A percentile compares a stretch with the other conserved stretches of the same genome.
These are phyloP conservation scores for Megaptera novaeangliae DNA, from an alignment of 2,113 vertebrate genomes.

Conservation along the genomic window DNA sequence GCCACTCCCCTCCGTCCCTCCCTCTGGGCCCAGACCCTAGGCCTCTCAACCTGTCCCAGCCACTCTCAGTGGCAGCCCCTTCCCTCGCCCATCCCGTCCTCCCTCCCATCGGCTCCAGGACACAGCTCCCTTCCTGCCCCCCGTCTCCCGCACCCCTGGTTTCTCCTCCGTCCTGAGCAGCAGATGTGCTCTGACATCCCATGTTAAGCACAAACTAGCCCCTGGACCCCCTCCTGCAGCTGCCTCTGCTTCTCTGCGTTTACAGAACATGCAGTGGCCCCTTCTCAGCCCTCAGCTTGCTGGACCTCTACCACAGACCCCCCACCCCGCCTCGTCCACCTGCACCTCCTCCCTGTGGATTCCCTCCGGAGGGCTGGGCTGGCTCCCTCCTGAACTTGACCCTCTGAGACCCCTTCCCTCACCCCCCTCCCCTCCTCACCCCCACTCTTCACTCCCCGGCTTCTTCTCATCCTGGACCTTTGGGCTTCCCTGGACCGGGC, in stretches of 20 bases:
- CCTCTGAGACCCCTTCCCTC: no score
- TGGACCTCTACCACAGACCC: background rate
- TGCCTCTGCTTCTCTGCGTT: fast-evolving
- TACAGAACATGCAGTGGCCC: fast-evolving
- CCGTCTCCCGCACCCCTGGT: no score
- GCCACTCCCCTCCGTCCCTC: fast-evolving
- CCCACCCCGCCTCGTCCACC: fast-evolving
- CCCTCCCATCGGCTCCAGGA: fast-evolving
- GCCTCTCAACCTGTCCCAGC: background rate
- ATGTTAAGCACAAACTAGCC: fast-evolving
- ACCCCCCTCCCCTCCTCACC: fast-evolving
- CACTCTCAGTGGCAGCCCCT: fast-evolving
- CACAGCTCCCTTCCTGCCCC: fast-evolving
- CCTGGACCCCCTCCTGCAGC: no score
- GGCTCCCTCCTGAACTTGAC: background rate
- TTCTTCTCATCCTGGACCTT: background rate
- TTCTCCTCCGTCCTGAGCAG: fast-evolving
- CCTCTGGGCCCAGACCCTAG: no score
- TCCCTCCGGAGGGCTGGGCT: fast-evolving
- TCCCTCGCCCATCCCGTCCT: fast-evolving
- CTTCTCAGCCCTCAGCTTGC: background rate
- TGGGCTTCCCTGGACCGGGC: background rate
- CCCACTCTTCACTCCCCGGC: background rate
- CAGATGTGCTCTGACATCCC: fast-evolving
- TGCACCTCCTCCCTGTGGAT: background rate